Conservation (phyloP, 2,113 vertebrate species). For the Barbus barbus region DNA sequence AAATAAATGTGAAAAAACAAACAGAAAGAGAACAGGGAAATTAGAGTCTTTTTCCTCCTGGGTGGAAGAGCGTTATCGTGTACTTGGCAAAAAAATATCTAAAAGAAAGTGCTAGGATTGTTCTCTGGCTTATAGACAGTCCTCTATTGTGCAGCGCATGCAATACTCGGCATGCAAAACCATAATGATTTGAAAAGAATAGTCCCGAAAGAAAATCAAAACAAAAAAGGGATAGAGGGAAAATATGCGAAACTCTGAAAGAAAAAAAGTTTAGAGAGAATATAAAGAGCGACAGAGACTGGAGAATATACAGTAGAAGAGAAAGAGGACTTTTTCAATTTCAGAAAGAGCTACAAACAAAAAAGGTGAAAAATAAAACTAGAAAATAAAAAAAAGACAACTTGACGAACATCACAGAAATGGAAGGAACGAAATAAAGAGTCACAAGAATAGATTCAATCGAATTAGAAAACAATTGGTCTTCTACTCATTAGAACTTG, state of each 20-base stretch:
- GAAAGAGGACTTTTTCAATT: constrained; percentile 78
- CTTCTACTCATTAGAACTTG: constrained; percentile 88
- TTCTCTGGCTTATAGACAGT: constrained; percentile 84
- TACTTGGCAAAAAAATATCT: constrained; percentile 79
- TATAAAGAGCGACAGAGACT: constrained; percentile 72
- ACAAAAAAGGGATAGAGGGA: constrained; percentile 67
- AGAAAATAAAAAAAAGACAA: constrained; percentile 76
- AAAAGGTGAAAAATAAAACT: constrained; percentile 56
- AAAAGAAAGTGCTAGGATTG: constrained; percentile 78
- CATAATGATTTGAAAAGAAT: constrained; percentile 81
- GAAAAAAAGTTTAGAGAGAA: constrained; percentile 65
- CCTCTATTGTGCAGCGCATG: constrained; percentile 99
- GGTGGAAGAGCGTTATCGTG: constrained; percentile 70
- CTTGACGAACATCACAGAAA: constrained; percentile 89
- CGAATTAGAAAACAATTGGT: constrained; percentile 91
- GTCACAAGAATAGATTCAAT: constrained; percentile 98
- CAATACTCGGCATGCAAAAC: constrained; percentile 98
- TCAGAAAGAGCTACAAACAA: constrained; percentile 74
- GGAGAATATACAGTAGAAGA: constrained; percentile 65
- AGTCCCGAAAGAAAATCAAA: constrained; percentile 73
- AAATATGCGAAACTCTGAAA: constrained; percentile 71
- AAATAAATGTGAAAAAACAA: constrained; percentile 49
- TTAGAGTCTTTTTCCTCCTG: constrained; percentile 68
- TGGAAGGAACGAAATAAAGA: constrained; percentile 87
- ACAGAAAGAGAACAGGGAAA: constrained; percentile 69